Evolutionary conservation across 2,113 vertebrate species (phyloP), one percentile per base, ranked within the genome.

Genomic region (Aldabrachelys gigantea): DNA sequence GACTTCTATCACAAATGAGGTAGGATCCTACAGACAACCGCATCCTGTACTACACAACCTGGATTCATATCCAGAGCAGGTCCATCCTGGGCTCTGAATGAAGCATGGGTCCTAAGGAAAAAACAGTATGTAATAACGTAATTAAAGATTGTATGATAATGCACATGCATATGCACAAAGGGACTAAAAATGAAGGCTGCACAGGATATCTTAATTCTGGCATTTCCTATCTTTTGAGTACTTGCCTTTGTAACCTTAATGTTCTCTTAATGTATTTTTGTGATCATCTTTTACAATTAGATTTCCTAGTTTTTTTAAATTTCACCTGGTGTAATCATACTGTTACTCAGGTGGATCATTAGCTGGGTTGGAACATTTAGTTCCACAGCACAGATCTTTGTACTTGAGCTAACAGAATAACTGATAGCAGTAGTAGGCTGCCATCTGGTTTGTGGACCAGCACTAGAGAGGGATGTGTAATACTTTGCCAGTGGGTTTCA

Each of bases 71-170:
- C 38, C 72, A 76, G 38, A 44, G 21, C 22, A 76, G n/a, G 22
- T 44, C n/a, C n/a, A 50, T 93, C 65, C 90, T 94, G 65, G 5
- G 41, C 94, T 92, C 83, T 95, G 95, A 95, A 96, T 35, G 81
- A 96, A 90, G 72, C 95, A 80, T 90, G 54, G 84, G 11, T 86
- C 92, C 94, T 96, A 92, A 85, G 90, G 93, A 89, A 79, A 89
- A 96, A 96, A 96, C 6, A 89, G 49, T 89, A 93, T 88, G 90
- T 75, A 94, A 96, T 94, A 92, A 95, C 90, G 87, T 97, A 97
- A 97, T 97, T 96, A 96, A 96, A 97, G 95, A 93, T 90, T 96
- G 87, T 93, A 95, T 93, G 95, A 91, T 93, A 95, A 96, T 86
- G 85, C 83, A 93, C 89, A 91, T 91, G 94, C 83, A 93, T 91